Evolutionary conservation across 2,797 vertebrate genomes (phyloP).

Genomic region (Tadarida brasiliensis): DNA sequence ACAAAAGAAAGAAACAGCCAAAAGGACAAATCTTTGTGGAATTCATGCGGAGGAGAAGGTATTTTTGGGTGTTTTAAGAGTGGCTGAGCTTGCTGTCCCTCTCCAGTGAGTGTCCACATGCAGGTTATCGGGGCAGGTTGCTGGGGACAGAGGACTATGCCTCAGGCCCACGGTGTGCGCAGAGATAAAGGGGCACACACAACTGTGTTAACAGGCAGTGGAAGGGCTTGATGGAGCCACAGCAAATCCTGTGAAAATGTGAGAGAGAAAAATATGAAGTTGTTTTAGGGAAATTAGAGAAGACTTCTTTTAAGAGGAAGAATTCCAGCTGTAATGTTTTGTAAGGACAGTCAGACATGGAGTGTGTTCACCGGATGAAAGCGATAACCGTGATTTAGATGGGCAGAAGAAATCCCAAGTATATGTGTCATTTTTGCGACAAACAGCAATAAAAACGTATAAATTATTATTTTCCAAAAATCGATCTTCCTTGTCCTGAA

Average conservation of each 20-base stretch:
- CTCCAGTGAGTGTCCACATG: neutral
- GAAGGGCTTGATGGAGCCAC: neutral
- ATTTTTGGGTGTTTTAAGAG: neutral
- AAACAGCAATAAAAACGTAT: constrained; percentile 2
- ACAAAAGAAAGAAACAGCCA: neutral
- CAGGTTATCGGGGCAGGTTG: neutral
- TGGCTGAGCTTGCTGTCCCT: neutral
- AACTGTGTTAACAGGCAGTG: neutral
- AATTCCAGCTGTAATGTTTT: neutral
- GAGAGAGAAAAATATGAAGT: neutral
- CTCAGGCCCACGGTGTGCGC: neutral
- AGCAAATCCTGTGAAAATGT: neutral
- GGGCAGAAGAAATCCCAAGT: neutral
- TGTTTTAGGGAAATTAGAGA: neutral
- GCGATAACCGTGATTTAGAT: neutral
- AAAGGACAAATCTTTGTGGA: neutral
- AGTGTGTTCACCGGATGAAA: neutral
- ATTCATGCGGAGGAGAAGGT: neutral
- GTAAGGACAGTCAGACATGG: neutral
- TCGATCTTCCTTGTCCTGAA: constrained; percentile 73
- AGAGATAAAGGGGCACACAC: too few relatives aligned
- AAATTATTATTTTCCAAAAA: constrained; percentile 67
- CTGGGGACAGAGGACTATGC: neutral
- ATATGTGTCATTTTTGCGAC: neutral
- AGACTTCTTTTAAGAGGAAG: neutral